phyloP scores from a whole-genome alignment of 1,140 invertebrate genomes.

The Globodera ellingtonae region DNA sequence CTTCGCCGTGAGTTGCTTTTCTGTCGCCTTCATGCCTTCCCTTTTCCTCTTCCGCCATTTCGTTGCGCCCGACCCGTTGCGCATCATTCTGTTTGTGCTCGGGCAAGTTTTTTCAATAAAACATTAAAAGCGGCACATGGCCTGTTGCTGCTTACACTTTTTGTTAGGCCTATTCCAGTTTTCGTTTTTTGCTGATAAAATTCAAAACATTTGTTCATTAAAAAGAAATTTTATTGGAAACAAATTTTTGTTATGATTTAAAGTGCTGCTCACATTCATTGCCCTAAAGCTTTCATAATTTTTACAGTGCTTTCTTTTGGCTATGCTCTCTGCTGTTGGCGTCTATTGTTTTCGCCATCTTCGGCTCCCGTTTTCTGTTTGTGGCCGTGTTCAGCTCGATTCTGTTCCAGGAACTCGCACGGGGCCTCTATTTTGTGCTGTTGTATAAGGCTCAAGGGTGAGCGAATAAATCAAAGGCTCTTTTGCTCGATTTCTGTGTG shows the following conservation, averaged over 20 bases:
- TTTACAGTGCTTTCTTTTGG: slow-evolving; percentile 49
- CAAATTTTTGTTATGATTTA: no score
- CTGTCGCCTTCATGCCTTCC: slow-evolving; percentile 45
- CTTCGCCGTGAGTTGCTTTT: slow-evolving; percentile 45
- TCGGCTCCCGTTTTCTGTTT: slow-evolving; percentile 24
- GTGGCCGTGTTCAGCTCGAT: slow-evolving; percentile 37
- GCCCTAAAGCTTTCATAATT: not conserved
- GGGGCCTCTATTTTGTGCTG: slow-evolving; percentile 40
- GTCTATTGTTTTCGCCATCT: slow-evolving; percentile 33
- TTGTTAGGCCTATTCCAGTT: no score
- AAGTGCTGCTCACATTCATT: not conserved
- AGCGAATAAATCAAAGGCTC: not conserved
- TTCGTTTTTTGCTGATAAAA: no score
- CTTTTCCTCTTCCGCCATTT: slow-evolving; percentile 41
- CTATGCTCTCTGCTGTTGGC: slow-evolving; percentile 43
- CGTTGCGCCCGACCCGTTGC: slow-evolving; percentile 47
- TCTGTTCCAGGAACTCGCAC: slow-evolving; percentile 41
- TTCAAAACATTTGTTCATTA: no score
- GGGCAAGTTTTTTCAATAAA: slow-evolving; percentile 37
- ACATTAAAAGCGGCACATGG: no score
- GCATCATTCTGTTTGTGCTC: slow-evolving; percentile 51
- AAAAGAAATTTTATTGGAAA: no score
- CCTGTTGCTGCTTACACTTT: no score
- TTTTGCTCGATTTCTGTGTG: not conserved
- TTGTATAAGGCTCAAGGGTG: slow-evolving; percentile 49